Conservation (phyloP, 2,888 invertebrate species). For the Acleris sparsana region DNA sequence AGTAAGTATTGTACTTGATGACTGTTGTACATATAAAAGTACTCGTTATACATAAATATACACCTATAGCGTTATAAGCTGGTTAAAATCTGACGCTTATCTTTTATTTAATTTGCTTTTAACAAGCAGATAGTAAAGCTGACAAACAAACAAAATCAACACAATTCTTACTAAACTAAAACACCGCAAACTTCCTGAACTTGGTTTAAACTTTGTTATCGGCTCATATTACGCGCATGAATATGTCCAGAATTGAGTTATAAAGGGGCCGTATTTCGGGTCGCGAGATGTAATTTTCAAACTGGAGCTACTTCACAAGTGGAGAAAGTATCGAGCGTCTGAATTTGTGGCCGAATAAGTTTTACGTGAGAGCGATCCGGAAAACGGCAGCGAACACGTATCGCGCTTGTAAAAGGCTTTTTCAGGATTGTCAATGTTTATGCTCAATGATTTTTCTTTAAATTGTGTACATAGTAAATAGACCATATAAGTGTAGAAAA, state of each 20-base stretch:
- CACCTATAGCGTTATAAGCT: too few species aligned
- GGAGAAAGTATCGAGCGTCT: conserved; percentile 19
- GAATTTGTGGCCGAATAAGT: conserved; percentile 2
- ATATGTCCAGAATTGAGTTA: conserved; percentile 37
- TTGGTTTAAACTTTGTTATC: conserved; percentile 32
- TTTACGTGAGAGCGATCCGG: not conserved
- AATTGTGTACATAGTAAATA: too few species aligned
- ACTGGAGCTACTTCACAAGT: conserved; percentile 19
- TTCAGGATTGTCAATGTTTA: too few species aligned
- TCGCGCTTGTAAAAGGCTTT: too few species aligned
- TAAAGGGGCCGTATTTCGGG: conserved; percentile 35
- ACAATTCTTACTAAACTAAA: conserved; percentile 20
- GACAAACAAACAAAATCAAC: not conserved
- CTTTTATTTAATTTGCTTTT: not conserved
- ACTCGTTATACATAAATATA: too few species aligned
- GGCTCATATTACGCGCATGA: conserved; percentile 34
- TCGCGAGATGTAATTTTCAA: conserved; percentile 34
- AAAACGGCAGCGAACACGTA: too few species aligned
- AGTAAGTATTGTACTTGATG: too few species aligned
- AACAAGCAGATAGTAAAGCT: not conserved
- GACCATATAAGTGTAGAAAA: too few species aligned
- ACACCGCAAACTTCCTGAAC: conserved; percentile 18
- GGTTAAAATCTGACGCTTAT: too few species aligned
- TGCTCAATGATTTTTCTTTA: too few species aligned
- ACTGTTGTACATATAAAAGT: too few species aligned